Evolutionary conservation across 1,140 invertebrate genomes (phyloP).

Genomic region (Trachelipus rathkii): DNA sequence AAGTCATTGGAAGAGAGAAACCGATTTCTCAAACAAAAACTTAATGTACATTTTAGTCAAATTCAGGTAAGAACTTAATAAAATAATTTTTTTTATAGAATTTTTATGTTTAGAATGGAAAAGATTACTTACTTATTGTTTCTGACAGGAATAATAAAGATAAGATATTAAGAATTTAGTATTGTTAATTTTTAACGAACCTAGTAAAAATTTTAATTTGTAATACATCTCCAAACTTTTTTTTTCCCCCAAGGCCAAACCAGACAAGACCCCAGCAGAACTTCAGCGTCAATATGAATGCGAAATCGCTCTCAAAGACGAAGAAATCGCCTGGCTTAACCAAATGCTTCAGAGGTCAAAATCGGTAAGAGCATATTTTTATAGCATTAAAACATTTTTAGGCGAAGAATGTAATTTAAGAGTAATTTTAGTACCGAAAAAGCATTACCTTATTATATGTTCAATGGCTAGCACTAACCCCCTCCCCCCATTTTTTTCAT

Average conservation of each 20-base stretch:
- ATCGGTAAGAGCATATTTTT: neutral
- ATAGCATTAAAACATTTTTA: neutral
- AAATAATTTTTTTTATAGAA: too few relatives aligned
- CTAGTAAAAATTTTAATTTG: neutral
- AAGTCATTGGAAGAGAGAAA: neutral
- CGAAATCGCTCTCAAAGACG: neutral
- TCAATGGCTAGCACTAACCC: neutral
- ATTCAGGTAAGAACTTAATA: neutral
- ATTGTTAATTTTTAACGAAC: neutral
- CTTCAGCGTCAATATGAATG: neutral
- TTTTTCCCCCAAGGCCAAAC: neutral
- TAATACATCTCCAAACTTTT: neutral
- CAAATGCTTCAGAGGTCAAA: conserved; percentile 4
- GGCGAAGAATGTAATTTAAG: neutral
- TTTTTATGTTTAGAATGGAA: too few relatives aligned
- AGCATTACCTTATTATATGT: neutral
- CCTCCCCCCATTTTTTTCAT: too few relatives aligned
- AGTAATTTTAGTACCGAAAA: neutral
- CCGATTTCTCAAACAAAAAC: neutral
- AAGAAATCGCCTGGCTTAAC: neutral
- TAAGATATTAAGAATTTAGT: too few relatives aligned
- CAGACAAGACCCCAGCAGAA: neutral
- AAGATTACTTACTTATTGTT: too few relatives aligned
- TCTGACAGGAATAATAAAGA: too few relatives aligned
- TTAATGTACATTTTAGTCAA: neutral